Base-by-base conservation (phyloP, 2,797 vertebrate species). In the Malurus splendens region DNA sequence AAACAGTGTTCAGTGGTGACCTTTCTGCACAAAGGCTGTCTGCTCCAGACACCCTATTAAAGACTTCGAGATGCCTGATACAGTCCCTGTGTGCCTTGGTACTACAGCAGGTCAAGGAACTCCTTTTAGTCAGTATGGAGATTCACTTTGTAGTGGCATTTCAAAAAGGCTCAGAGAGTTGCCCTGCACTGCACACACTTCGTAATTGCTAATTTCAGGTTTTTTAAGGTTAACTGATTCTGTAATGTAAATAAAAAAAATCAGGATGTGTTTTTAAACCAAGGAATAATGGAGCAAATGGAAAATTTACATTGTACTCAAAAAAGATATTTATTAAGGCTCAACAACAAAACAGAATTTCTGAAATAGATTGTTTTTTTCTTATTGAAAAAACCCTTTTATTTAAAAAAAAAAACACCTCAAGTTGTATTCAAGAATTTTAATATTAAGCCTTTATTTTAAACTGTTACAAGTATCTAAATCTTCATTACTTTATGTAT, bases 71-170 rank as follows among this genome's bases (percentile, higher is more conserved):
- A 89, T 84, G 82, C 84, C 83, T 94, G 90, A 81, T 79, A 90
- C 60, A 86, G 76, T 92, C 85, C 92, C 87, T 86, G 83, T 92
- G 93, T 64, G 90, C 81, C 79, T 56, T 90, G 90, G 56, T 79
- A 84, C 72, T 92, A 81, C 89, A 86, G 83, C 36, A 94, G 94
- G 92, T 96, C 91, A 95, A 86, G 90, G 83, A 91, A 93, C 71
- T 90, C 87, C 89, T 94, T 92, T 93, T 92, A 94, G 82, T 81
- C 83, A 73, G 83, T 38, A 72, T 59, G 82, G 90, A 88, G 91
- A 80, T 79, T 93, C 39, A 61, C 47, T 75, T 86, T 81, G 60
- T 89, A 71, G 28, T 57, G 76, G 77, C 83, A 85, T 93, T 85
- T 91, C 68, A 68, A 57, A 92, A 89, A 39, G 55, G 42, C 71